phyloP scores from a whole-genome alignment of 2,113 vertebrate species.

The Pluvianellus socialis region DNA sequence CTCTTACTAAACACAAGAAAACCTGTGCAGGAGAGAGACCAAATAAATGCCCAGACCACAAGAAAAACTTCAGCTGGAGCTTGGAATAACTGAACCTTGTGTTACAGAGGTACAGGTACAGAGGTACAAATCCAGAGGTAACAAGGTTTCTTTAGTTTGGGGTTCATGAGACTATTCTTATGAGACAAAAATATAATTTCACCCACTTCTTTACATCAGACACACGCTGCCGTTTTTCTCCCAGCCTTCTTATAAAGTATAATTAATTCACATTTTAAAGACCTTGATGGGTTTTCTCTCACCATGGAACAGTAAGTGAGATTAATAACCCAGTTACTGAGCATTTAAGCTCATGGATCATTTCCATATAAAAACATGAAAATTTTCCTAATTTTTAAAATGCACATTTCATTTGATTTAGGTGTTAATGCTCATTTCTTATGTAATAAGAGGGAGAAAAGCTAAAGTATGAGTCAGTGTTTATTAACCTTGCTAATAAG shows the following conservation, averaged over 20 bases:
- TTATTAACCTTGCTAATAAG: conserved; percentile 39
- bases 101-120: too few species aligned
- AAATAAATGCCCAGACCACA: neutral
- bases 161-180: neutral
- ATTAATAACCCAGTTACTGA: neutral
- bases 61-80: neutral
- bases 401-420: conserved; percentile 24
- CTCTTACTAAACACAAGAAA: neutral
- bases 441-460: neutral
- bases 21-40: neutral
- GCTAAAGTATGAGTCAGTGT: neutral
- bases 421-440: neutral
- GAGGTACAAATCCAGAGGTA: neutral
- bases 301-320: neutral
- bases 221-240: neutral
- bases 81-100: neutral
- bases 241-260: neutral
- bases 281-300: neutral
- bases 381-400: conserved; percentile 1
- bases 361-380: conserved; percentile 1
- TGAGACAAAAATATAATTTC: neutral
- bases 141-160: neutral
- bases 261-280: conserved; percentile 48
- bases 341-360: neutral
- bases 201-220: neutral